phyloP scores from a whole-genome alignment of 1,140 invertebrate genomes.

The Danaus plexippus region DNA sequence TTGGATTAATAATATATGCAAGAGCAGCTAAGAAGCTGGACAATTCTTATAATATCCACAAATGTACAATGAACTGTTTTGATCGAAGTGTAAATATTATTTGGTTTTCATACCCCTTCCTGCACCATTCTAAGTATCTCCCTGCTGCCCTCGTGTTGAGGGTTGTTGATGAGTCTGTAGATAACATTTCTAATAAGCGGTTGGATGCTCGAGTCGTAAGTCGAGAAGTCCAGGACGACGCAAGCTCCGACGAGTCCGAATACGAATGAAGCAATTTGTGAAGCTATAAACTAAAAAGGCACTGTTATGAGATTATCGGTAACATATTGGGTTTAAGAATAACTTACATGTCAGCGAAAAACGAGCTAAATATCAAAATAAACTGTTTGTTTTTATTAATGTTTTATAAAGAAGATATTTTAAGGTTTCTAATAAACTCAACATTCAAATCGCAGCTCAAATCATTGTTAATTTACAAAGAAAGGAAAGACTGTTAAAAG shows the following conservation, averaged over 20 bases:
- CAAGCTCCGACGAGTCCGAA: constrained; percentile 82
- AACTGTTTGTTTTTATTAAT: no score
- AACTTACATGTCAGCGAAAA: no score
- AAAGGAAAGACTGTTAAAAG: no score
- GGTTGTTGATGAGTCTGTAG: constrained; percentile 80
- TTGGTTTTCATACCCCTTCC: constrained; percentile 79
- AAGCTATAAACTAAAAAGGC: constrained; percentile 76
- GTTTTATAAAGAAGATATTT: no score
- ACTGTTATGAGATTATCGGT: not conserved
- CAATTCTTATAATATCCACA: no score
- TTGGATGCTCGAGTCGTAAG: constrained; percentile 83
- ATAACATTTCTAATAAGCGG: constrained; percentile 80
- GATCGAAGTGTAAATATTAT: constrained; percentile 5
- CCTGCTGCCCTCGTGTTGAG: constrained; percentile 75
- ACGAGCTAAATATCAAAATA: no score
- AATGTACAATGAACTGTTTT: not conserved
- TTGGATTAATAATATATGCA: not conserved
- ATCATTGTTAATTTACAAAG: no score
- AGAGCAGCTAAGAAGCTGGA: no score
- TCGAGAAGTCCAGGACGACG: constrained; percentile 84
- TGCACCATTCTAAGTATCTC: constrained; percentile 83
- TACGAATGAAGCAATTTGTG: constrained; percentile 80
- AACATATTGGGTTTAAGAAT: constrained; percentile 1
- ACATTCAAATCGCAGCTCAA: no score
- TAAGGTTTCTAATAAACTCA: no score